These are phyloP conservation scores for Hylyphantes graminicola DNA, from an alignment of 1,140 invertebrate genomes.

Conservation along the genomic window DNA sequence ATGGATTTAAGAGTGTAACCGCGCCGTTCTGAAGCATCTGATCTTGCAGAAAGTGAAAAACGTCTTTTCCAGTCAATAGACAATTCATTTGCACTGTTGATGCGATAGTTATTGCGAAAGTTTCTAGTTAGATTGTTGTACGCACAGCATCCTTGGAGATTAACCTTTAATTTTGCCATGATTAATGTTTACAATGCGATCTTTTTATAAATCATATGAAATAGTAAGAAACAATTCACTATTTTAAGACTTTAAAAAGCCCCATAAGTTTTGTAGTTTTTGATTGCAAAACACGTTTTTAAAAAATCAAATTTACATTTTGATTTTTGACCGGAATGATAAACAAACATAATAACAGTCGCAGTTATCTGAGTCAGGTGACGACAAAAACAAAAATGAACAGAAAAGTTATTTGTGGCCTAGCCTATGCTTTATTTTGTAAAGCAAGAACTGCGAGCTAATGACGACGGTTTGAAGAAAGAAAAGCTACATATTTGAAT, in stretches of 20 bases:
- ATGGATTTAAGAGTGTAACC: slow-evolving; percentile 41
- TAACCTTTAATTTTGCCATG: slow-evolving; percentile 5
- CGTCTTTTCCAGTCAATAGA: slow-evolving; percentile 11
- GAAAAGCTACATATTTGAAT: too few species aligned
- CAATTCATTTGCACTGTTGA: slow-evolving; percentile 22
- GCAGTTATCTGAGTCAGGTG: not conserved
- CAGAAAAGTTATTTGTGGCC: too few species aligned
- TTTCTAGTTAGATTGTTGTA: slow-evolving; percentile 46
- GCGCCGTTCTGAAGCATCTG: not conserved
- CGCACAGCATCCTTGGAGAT: slow-evolving; percentile 20
- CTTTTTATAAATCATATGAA: too few species aligned
- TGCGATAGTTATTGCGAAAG: slow-evolving; percentile 35
- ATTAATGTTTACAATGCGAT: not conserved
- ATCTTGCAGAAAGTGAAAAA: slow-evolving; percentile 20
- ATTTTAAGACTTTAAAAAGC: not conserved
- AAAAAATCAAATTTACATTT: not conserved
- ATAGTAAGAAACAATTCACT: not conserved
- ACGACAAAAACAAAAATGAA: too few species aligned
- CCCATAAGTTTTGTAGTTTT: not conserved
- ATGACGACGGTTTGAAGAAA: too few species aligned
- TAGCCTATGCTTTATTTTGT: too few species aligned
- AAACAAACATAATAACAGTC: slow-evolving; percentile 8
- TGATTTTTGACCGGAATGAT: slow-evolving; percentile 32
- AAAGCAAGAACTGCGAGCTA: too few species aligned
- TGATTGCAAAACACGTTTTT: slow-evolving; percentile 21